Percentiles rank a stretch among this genome's conserved stretches.
Conservation (phyloP, 2,113 vertebrate genomes). For the Melanostigma gelatinosum region DNA sequence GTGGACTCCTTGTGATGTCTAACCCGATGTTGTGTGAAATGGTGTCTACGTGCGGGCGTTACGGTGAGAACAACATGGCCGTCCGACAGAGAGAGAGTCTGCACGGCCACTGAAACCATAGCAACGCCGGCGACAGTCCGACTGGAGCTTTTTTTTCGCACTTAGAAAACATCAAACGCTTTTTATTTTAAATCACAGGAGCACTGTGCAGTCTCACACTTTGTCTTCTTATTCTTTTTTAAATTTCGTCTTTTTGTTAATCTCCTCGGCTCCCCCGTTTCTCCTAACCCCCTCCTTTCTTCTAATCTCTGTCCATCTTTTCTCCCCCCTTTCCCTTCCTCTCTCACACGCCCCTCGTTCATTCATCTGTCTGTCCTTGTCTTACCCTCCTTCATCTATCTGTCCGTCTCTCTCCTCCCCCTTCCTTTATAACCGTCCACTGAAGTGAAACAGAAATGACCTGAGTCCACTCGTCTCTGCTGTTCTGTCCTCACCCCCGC, state of each 20-base stretch:
- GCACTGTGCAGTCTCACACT: slow-evolving; percentile 18
- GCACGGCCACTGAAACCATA: slow-evolving; percentile 63
- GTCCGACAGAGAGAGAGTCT: slow-evolving; percentile 35
- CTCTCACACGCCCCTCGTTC: slow-evolving; percentile 13
- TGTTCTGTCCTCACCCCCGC: slow-evolving; percentile 7
- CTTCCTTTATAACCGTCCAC: slow-evolving; percentile 34
- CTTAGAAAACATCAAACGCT: slow-evolving; percentile 58
- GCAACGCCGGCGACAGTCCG: slow-evolving; percentile 61
- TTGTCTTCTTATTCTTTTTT: slow-evolving; percentile 5
- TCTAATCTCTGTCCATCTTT: slow-evolving; percentile 15
- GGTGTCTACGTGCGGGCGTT: slow-evolving; percentile 41
- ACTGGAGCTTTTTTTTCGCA: slow-evolving; percentile 18
- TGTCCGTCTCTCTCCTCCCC: slow-evolving; percentile 22
- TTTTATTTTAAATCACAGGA: slow-evolving; percentile 44
- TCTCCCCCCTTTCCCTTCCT: neutral
- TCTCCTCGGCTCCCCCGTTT: slow-evolving; percentile 2
- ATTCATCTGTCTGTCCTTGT: slow-evolving; percentile 32
- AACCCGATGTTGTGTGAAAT: slow-evolving; percentile 40
- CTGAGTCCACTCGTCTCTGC: neutral
- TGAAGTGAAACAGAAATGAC: neutral
- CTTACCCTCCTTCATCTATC: slow-evolving; percentile 31
- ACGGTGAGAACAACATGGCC: slow-evolving; percentile 29
- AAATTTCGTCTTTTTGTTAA: neutral
- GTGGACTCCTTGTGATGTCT: slow-evolving; percentile 4
- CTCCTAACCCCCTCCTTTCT: neutral